phyloP scores from a whole-genome alignment of 2,888 invertebrate genomes.

The Caenorhabditis sulstoni region DNA sequence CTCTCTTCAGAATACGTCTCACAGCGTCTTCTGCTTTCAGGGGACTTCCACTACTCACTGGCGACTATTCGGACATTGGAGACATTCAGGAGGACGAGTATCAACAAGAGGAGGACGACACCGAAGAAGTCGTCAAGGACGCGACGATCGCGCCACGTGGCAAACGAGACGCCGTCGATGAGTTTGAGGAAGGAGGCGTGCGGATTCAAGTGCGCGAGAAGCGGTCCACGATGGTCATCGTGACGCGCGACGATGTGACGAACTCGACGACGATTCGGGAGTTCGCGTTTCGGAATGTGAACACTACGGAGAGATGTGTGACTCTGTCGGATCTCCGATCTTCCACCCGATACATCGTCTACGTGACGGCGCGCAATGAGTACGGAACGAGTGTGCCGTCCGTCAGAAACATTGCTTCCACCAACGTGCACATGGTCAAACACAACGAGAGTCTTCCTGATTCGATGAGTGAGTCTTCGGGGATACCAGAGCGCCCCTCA shows the following conservation, averaged over 20 bases:
- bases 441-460: slow-evolving; percentile 65
- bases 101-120: slow-evolving; percentile 61
- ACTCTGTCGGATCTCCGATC: slow-evolving; percentile 85
- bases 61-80: slow-evolving; percentile 67
- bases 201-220: slow-evolving; percentile 31
- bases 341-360: slow-evolving; percentile 87
- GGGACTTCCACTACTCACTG: slow-evolving; percentile 65
- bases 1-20: background rate
- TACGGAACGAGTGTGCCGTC: slow-evolving; percentile 83
- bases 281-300: slow-evolving; percentile 79
- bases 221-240: slow-evolving; percentile 65
- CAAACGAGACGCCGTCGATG: slow-evolving; percentile 21
- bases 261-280: slow-evolving; percentile 70
- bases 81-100: slow-evolving; percentile 65
- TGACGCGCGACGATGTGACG: slow-evolving; percentile 67
- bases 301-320: slow-evolving; percentile 85
- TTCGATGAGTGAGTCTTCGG: slow-evolving; percentile 50
- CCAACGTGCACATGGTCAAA: slow-evolving; percentile 65
- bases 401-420: slow-evolving; percentile 67
- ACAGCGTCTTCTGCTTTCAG: slow-evolving; percentile 25
- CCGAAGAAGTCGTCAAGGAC: slow-evolving; percentile 49
- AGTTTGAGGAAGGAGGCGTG: slow-evolving; percentile 11
- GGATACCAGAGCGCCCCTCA: background rate
- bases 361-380: slow-evolving; percentile 88
- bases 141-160: slow-evolving; percentile 35